Conservation (phyloP, 2,888 invertebrate genomes). For the Nipponacmea schrenckii region DNA sequence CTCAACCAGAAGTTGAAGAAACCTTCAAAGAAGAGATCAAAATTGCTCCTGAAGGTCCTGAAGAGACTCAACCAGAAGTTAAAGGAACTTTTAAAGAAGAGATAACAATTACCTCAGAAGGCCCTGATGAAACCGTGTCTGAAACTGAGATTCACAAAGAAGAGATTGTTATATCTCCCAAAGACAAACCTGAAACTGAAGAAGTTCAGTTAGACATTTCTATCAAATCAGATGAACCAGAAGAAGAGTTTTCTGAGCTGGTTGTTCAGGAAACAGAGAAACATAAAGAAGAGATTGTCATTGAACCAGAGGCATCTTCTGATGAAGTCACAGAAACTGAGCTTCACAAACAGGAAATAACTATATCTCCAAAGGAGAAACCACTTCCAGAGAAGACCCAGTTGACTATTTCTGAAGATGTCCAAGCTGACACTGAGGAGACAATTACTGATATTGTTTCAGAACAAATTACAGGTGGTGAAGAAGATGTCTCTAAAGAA, state of each 20-base stretch:
- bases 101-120: background rate
- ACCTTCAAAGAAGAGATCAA: too few relatives aligned
- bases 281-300: too few relatives aligned
- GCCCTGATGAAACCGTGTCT: background rate
- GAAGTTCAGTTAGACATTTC: background rate
- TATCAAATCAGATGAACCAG: background rate
- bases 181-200: constrained; percentile 14
- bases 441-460: constrained; percentile 2
- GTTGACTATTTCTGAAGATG: background rate
- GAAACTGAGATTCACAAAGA: constrained; percentile 1
- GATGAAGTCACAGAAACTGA: background rate
- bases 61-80: too few relatives aligned
- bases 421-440: background rate
- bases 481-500: too few relatives aligned
- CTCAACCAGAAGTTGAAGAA: too few relatives aligned
- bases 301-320: too few relatives aligned
- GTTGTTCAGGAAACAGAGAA: too few relatives aligned
- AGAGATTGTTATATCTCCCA: background rate
- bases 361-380: background rate
- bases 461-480: constrained; percentile 6
- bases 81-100: constrained; percentile 10
- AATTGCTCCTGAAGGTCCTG: too few relatives aligned
- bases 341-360: constrained; percentile 9
- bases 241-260: background rate
- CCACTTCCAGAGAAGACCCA: background rate